phyloP scores from a whole-genome alignment of 2,797 vertebrate species.

The Micropoecilia bifurca region DNA sequence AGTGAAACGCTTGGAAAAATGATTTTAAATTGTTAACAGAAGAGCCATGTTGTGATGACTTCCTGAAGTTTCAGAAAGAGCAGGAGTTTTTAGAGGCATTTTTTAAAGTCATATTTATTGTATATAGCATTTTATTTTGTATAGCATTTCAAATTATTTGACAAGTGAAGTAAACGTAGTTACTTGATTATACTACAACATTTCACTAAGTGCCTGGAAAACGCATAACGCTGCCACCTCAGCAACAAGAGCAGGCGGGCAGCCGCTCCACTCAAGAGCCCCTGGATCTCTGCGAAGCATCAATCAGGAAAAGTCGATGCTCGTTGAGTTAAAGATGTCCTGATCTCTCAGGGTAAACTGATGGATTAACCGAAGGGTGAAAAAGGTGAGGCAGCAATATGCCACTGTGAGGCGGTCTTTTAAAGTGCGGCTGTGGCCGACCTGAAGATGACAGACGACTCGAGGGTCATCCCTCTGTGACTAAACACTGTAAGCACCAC shows the following conservation, averaged over 20 bases:
- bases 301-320: not conserved
- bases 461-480: slow-evolving; percentile 62
- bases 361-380: slow-evolving; percentile 61
- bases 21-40: too few relatives aligned
- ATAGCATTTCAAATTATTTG: too few relatives aligned
- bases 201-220: too few relatives aligned
- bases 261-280: slow-evolving; percentile 33
- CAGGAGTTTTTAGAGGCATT: too few relatives aligned
- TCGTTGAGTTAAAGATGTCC: slow-evolving; percentile 30
- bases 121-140: too few relatives aligned
- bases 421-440: slow-evolving; percentile 44
- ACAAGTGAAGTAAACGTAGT: too few relatives aligned
- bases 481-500: slow-evolving; percentile 53
- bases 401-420: slow-evolving; percentile 64
- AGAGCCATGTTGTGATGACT: too few relatives aligned
- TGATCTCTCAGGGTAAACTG: slow-evolving; percentile 37
- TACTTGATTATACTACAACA: too few relatives aligned
- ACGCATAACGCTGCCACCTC: too few relatives aligned
- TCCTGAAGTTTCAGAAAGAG: too few relatives aligned
- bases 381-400: slow-evolving; percentile 61
- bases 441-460: slow-evolving; percentile 53
- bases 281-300: not conserved
- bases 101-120: too few relatives aligned
- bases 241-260: slow-evolving; percentile 46
- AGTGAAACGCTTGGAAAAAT: too few relatives aligned